Base-by-base conservation (phyloP, 1,140 invertebrate genomes). In the Drosophila kanapiae region DNA sequence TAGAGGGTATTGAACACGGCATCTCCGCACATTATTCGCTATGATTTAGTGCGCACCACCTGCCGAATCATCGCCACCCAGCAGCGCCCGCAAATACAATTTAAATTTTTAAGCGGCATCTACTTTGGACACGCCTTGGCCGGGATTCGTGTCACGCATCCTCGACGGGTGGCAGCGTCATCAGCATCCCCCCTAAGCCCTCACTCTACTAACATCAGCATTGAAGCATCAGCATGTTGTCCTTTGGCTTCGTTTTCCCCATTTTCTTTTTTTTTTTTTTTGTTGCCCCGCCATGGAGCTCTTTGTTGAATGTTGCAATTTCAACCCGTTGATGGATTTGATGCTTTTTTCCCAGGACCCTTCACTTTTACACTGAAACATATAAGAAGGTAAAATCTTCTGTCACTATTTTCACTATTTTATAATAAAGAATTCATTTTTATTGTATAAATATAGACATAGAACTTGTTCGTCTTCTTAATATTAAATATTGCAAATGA, bases 31-130 rank as follows among this genome's bases (percentile, higher is more conserved):
- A 74, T 72, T 74, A 60, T 63, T 78, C 23, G 45, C 82, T 75
- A 82, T 86, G 82, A 86, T 86, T 86, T 86, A 86, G 82, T 87
- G 74, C 60, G 75, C 78, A 75, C 75, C 85, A 88, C 86, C 85
- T 85, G 81, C 63, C 65, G 60, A 82, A 58, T 76, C 63, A 69
- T 59, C 18, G 72, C 51, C 48, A 43, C 47, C 59, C 42, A 48
- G 51, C 45, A 63, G 45, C 78, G 67, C 78, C 63, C 79, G 78
- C 85, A 90, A 90, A 90, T 90, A 91, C 85, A 90, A 90, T 90
- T 90, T 90, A 90, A 90, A 90, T 90, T 91, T 90, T 90, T 90
- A 90, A 90, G 85, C 86, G 85, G 82, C 75, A 81, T 80, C 84
- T 87, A 87, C 84, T 87, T 87, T 87, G 84, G 67, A 31, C 61